These are phyloP conservation scores for Lepidocyrtinus sp. DNA, from an alignment of 2,888 invertebrate species.

Conservation along the genomic window DNA sequence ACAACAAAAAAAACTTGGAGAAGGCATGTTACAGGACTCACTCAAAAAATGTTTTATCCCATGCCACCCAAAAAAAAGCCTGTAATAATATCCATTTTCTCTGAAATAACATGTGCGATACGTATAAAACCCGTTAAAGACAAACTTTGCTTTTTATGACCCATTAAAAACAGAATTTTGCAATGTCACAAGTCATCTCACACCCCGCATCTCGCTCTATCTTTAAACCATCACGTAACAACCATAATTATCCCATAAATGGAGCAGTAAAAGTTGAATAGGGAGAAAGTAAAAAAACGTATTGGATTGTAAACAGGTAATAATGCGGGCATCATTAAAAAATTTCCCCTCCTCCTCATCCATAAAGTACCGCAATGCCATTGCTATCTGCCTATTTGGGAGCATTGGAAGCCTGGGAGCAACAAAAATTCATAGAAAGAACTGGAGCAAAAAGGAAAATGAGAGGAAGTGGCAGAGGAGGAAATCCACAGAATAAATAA, in stretches of 20 bases:
- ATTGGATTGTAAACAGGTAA: slow-evolving; percentile 12
- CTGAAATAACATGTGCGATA: slow-evolving; percentile 11
- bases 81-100: slow-evolving; percentile 11
- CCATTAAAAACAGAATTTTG: slow-evolving; percentile 3
- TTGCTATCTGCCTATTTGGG: not conserved
- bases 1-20: no score
- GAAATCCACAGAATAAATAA: slow-evolving; percentile 14
- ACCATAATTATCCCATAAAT: slow-evolving; percentile 15
- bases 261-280: slow-evolving; percentile 6
- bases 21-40: slow-evolving; percentile 1
- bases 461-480: not conserved
- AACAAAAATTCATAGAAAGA: slow-evolving; percentile 1
- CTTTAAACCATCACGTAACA: slow-evolving; percentile 2
- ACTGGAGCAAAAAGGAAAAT: not conserved
- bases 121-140: slow-evolving; percentile 12
- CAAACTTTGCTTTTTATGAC: slow-evolving; percentile 7
- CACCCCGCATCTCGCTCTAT: not conserved
- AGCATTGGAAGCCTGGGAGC: not conserved
- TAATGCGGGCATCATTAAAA: slow-evolving; percentile 8
- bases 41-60: slow-evolving; percentile 10
- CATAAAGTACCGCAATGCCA: not conserved
- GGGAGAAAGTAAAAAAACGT: slow-evolving; percentile 7
- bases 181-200: slow-evolving; percentile 18
- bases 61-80: not conserved
- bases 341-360: not conserved